Conservation (phyloP, 2,797 vertebrate genomes). For the Oreonectes daqikongensis region DNA sequence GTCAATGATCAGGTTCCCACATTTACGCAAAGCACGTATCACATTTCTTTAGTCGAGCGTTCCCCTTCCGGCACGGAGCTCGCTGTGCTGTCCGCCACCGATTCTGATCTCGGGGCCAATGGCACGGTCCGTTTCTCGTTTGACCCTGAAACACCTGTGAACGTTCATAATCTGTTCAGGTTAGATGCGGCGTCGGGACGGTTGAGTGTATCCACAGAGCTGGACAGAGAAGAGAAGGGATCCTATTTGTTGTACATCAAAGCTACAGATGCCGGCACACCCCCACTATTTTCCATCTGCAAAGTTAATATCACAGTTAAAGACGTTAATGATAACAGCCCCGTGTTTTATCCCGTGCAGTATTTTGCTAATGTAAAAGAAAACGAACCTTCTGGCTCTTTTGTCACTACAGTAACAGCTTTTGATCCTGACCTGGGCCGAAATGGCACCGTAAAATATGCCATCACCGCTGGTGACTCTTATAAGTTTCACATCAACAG, state of each 20-base stretch:
- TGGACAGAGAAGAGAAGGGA: constrained; percentile 90
- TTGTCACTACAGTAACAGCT: constrained; percentile 87
- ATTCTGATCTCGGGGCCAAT: constrained; percentile 91
- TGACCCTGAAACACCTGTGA: constrained; percentile 79
- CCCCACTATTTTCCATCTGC: constrained; percentile 83
- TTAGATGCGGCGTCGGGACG: constrained; percentile 85
- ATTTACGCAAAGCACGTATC: constrained; percentile 84
- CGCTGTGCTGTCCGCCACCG: constrained; percentile 82
- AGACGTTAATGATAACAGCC: constrained; percentile 96
- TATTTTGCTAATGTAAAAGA: constrained; percentile 97
- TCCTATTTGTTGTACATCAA: constrained; percentile 83
- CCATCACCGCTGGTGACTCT: constrained; percentile 88
- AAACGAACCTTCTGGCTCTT: constrained; percentile 91
- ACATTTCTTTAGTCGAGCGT: constrained; percentile 85
- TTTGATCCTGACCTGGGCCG: constrained; percentile 88
- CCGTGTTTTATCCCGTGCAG: constrained; percentile 92
- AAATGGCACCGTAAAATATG: constrained; percentile 91
- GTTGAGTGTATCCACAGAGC: constrained; percentile 80
- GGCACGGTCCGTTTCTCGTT: constrained; percentile 90
- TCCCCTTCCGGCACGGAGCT: constrained; percentile 85
- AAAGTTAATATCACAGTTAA: constrained; percentile 87
- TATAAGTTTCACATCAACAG: constrained; percentile 88
- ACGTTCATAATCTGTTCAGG: constrained; percentile 81
- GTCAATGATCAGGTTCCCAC: constrained; percentile 92
- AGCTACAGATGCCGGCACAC: constrained; percentile 86